phyloP scores from a whole-genome alignment of 2,113 vertebrate species.

The Amblyornis subalaris region DNA sequence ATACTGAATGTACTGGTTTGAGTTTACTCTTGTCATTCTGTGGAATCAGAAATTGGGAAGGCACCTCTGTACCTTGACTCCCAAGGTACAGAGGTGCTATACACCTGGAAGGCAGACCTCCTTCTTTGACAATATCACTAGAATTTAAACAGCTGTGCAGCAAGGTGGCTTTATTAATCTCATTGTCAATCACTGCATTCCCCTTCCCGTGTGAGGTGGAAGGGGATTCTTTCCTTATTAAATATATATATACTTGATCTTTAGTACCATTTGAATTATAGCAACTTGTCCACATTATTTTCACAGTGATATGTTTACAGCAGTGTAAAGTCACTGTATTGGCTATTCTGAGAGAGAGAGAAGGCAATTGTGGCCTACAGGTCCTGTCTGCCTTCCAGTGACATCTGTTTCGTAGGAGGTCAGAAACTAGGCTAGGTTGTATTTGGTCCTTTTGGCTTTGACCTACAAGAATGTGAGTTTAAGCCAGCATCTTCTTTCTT shows the following conservation, averaged over 20 bases:
- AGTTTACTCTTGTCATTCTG: neutral
- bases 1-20: neutral
- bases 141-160: neutral
- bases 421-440: neutral
- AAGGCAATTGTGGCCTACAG: accelerated
- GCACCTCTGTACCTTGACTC: accelerated
- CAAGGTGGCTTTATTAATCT: neutral
- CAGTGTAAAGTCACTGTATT: neutral
- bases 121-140: neutral
- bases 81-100: neutral
- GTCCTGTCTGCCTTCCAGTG: neutral
- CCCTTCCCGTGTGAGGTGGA: neutral
- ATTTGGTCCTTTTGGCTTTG: neutral
- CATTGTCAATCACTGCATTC: neutral
- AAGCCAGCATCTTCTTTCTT: neutral
- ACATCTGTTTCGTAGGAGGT: neutral
- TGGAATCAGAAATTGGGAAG: neutral
- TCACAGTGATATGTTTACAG: neutral
- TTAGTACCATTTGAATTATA: neutral
- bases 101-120: neutral
- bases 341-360: neutral
- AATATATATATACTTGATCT: neutral
- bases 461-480: neutral
- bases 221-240: neutral
- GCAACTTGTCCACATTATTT: neutral